Conservation (phyloP, 2,113 vertebrate genomes). For the Centropus unirufus region DNA sequence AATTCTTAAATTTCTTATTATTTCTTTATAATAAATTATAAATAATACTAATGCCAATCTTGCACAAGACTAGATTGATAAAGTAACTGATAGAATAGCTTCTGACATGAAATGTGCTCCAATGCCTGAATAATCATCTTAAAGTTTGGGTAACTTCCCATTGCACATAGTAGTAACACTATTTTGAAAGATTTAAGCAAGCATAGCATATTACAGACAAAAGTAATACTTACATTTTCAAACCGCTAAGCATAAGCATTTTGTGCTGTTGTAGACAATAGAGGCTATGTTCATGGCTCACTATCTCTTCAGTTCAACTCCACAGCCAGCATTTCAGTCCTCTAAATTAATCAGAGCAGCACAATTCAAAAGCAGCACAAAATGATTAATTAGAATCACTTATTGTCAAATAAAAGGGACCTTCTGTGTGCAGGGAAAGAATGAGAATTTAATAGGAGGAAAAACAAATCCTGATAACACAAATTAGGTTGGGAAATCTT, state of each 20-base stretch:
- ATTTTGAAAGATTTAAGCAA: slow-evolving; percentile 66
- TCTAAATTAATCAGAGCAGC: slow-evolving; percentile 38
- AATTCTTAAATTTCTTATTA: background rate
- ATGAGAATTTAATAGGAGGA: slow-evolving; percentile 10
- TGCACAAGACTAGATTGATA: background rate
- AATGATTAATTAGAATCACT: slow-evolving; percentile 72
- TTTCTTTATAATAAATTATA: too few relatives aligned
- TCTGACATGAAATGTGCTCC: background rate
- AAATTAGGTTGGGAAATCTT: slow-evolving; percentile 46
- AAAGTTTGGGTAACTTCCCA: background rate
- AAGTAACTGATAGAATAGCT: background rate
- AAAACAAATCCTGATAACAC: slow-evolving; percentile 30
- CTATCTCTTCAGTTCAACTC: background rate
- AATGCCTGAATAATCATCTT: background rate
- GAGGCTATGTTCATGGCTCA: background rate
- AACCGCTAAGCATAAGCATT: background rate
- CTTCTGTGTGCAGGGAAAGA: slow-evolving; percentile 15
- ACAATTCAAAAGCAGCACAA: slow-evolving; percentile 35
- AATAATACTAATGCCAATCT: background rate
- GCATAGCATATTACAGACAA: slow-evolving; percentile 4
- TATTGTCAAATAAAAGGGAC: slow-evolving; percentile 46
- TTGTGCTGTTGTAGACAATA: slow-evolving; percentile 13
- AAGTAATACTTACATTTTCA: slow-evolving; percentile 27
- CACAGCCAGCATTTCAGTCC: background rate
- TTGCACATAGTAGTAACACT: background rate